Evolutionary conservation across 2,797 vertebrate genomes (phyloP).

Genomic region (Gila robusta): DNA sequence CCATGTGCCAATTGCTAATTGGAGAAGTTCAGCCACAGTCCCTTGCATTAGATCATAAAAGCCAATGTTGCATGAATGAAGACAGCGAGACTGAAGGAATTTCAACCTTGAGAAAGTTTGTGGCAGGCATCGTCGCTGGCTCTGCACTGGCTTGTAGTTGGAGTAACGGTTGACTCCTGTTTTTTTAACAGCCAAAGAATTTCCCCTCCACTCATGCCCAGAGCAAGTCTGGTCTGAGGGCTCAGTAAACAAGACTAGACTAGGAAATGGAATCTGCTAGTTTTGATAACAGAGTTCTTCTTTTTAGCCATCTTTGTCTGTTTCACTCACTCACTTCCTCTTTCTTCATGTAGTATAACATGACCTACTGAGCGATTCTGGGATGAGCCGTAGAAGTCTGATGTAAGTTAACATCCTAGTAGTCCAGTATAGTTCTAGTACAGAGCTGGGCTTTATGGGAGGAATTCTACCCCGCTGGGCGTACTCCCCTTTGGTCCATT

Average conservation of each 20-base stretch:
- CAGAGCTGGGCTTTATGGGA: conserved; percentile 15
- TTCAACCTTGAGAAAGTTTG: conserved; percentile 24
- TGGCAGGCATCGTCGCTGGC: neutral
- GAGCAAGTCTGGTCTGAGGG: conserved; percentile 36
- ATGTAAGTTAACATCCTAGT: neutral
- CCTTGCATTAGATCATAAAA: conserved; percentile 12
- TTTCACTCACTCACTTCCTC: neutral
- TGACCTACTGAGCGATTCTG: neutral
- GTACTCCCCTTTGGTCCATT: conserved; percentile 41
- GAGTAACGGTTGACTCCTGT: conserved; percentile 42
- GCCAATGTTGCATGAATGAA: conserved; percentile 21
- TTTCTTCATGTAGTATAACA: neutral
- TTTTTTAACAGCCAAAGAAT: conserved; percentile 47
- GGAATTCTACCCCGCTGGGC: conserved; percentile 42
- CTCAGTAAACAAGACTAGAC: conserved; percentile 37
- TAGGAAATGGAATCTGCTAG: conserved; percentile 35
- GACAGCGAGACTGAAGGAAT: neutral
- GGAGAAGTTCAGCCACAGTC: conserved; percentile 6
- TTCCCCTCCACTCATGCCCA: conserved; percentile 47
- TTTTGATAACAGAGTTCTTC: neutral
- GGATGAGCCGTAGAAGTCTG: neutral
- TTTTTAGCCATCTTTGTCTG: neutral
- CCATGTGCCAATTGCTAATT: conserved; percentile 46
- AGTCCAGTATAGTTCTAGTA: conserved; percentile 15
- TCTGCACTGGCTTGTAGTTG: conserved; percentile 1